Evolutionary conservation across 2,113 vertebrate genomes (phyloP).

Genomic region (Trichomycterus rosablanca): DNA sequence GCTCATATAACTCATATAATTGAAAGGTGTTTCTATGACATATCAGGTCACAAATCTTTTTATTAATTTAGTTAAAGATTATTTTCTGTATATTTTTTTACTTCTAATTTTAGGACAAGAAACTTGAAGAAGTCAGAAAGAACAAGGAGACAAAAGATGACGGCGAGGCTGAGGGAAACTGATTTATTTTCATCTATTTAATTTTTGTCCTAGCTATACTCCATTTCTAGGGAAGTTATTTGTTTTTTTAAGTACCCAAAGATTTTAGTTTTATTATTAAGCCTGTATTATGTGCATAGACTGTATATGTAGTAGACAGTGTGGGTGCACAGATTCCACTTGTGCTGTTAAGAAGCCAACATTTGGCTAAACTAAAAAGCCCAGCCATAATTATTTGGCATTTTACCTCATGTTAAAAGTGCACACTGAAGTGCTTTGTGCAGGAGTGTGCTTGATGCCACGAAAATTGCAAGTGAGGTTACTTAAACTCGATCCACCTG

Average conservation of each 20-base stretch:
- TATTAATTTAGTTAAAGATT: neutral
- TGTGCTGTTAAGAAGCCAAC: no score
- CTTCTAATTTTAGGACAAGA: constrained; percentile 89
- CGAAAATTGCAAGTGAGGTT: no score
- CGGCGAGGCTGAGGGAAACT: constrained; percentile 49
- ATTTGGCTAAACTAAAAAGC: no score
- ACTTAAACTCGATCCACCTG: no score
- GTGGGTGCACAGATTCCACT: neutral
- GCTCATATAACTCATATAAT: no score
- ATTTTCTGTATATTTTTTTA: neutral
- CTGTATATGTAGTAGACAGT: neutral
- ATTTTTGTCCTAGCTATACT: constrained; percentile 47
- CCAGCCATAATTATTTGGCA: no score
- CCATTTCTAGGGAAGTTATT: constrained; percentile 64
- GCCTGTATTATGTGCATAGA: constrained; percentile 40
- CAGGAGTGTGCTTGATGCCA: no score
- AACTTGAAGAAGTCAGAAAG: constrained; percentile 89
- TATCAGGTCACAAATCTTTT: neutral
- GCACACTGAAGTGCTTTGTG: no score
- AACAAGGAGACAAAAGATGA: constrained; percentile 88
- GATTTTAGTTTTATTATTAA: constrained; percentile 61
- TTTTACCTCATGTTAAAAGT: no score
- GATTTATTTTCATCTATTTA: constrained; percentile 58
- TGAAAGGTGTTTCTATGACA: constrained; percentile 6
- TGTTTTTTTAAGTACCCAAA: constrained; percentile 78